These are phyloP conservation scores for Pipistrellus nathusii DNA, from an alignment of 2,797 vertebrate species.

Conservation along the genomic window DNA sequence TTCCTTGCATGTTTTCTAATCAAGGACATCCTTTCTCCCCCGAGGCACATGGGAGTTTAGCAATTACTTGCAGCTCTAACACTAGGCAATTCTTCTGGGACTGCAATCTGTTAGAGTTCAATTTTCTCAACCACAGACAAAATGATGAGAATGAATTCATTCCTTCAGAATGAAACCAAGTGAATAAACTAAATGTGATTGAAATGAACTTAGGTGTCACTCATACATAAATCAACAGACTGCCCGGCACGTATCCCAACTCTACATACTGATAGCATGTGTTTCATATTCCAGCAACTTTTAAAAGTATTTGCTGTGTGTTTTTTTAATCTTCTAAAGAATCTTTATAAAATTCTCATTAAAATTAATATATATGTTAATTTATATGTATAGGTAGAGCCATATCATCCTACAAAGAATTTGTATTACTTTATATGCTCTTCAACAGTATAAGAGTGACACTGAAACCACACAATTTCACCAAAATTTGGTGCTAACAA, in stretches of 20 bases:
- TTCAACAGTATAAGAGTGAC: not conserved
- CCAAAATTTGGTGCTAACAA: not conserved
- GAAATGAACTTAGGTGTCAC: slow-evolving; percentile 86
- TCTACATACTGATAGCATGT: slow-evolving; percentile 4
- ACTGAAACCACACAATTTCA: not conserved
- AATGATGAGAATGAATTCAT: slow-evolving; percentile 89
- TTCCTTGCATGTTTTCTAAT: slow-evolving; percentile 86
- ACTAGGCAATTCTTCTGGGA: slow-evolving; percentile 88
- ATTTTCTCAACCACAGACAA: slow-evolving; percentile 88
- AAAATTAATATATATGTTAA: not conserved
- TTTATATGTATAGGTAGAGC: not conserved
- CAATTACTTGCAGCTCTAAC: slow-evolving; percentile 89
- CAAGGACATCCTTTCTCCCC: slow-evolving; percentile 86
- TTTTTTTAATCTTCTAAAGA: not conserved
- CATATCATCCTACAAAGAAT: not conserved
- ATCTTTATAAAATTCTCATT: not conserved
- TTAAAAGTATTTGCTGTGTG: not conserved
- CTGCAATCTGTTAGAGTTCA: slow-evolving; percentile 89
- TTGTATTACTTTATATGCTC: not conserved
- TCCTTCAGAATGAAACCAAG: slow-evolving; percentile 87
- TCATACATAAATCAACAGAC: slow-evolving; percentile 80
- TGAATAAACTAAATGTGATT: slow-evolving; percentile 89
- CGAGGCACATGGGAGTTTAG: slow-evolving; percentile 87
- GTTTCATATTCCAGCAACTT: slow-evolving; percentile 46
- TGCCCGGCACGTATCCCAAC: not conserved